phyloP scores from a whole-genome alignment of 2,888 invertebrate genomes.

The Microlaimidae sp. region DNA sequence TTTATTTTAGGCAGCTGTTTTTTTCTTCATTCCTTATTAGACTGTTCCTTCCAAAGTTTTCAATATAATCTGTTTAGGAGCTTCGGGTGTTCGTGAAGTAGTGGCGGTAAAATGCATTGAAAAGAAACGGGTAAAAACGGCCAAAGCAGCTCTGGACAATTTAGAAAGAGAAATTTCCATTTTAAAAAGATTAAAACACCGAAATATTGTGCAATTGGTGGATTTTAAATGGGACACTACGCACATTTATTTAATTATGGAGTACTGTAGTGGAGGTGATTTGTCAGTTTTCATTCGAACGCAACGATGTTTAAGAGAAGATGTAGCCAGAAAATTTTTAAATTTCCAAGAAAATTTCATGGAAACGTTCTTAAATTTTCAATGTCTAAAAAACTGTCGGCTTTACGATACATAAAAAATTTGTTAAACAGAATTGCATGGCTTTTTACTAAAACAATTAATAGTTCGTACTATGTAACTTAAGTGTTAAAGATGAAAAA shows the following conservation, averaged over 20 bases:
- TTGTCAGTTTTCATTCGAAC: constrained; percentile 54
- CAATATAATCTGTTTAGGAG: no score
- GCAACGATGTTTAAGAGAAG: constrained; percentile 46
- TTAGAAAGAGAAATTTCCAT: constrained; percentile 58
- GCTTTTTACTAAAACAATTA: no score
- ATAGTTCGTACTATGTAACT: no score
- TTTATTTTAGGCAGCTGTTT: no score
- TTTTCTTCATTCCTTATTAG: no score
- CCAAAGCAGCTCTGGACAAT: constrained; percentile 56
- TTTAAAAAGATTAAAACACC: constrained; percentile 7
- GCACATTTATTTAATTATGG: constrained; percentile 67
- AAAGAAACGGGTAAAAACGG: constrained; percentile 47
- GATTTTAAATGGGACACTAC: constrained; percentile 52
- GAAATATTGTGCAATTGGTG: constrained; percentile 10
- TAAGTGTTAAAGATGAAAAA: no score
- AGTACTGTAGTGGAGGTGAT: constrained; percentile 67
- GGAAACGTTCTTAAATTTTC: no score
- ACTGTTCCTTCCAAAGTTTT: no score
- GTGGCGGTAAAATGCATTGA: constrained; percentile 68
- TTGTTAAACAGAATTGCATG: no score
- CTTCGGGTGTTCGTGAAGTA: constrained; percentile 41
- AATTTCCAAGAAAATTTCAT: no score
- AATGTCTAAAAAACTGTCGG: no score
- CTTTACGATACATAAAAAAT: no score
- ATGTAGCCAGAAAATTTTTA: constrained; percentile 56